These are phyloP conservation scores for Papilio helenus DNA, from an alignment of 1,140 invertebrate genomes.

Conservation along the genomic window DNA sequence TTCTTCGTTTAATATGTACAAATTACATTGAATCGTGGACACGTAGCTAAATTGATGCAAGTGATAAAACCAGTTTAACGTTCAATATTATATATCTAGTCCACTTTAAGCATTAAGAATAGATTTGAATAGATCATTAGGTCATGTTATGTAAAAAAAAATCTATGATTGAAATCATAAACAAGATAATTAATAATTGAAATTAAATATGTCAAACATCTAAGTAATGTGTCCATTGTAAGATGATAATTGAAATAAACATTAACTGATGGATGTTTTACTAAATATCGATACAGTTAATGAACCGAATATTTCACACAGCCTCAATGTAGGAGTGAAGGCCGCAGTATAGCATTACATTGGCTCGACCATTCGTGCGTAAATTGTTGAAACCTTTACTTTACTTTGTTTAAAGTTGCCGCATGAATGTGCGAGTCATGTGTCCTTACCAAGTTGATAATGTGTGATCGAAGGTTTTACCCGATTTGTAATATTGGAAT, in stretches of 20 bases:
- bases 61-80: conserved; percentile 1
- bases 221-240: not conserved
- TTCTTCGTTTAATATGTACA: not conserved
- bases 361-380: conserved; percentile 30
- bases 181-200: not conserved
- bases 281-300: not conserved
- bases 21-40: not conserved
- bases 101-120: not conserved
- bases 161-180: not conserved
- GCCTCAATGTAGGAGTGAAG: conserved; percentile 19
- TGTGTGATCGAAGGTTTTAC: not conserved
- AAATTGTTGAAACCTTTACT: conserved; percentile 28
- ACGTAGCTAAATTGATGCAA: not conserved
- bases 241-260: not conserved
- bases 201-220: not conserved
- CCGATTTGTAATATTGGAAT: conserved; percentile 1
- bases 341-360: conserved; percentile 24
- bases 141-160: conserved; percentile 9
- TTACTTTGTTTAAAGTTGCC: conserved; percentile 12
- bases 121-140: not conserved
- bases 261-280: not conserved
- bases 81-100: not conserved
- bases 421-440: not conserved
- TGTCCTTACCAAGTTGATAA: conserved; percentile 1
- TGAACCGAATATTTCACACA: conserved; percentile 11